Conservation (phyloP, 1,140 invertebrate genomes). For the Capitella teleta region DNA sequence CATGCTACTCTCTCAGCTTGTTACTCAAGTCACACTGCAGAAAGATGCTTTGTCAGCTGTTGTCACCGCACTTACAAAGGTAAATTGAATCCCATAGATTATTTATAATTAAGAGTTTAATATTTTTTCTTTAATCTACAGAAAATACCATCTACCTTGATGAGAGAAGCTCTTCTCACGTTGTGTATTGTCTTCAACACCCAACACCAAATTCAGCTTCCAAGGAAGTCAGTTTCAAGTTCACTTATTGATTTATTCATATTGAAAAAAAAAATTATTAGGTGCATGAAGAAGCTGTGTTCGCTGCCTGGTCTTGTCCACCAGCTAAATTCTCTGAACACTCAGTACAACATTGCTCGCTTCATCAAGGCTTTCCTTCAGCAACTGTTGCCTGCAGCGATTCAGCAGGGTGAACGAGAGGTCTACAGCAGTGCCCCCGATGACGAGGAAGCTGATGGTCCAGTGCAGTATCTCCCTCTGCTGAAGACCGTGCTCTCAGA, state of each 20-base stretch:
- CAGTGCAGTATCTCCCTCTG: not conserved
- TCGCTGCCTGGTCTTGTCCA: not conserved
- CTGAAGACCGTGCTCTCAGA: not conserved
- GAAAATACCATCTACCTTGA: too few species aligned
- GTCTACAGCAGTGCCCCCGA: not conserved
- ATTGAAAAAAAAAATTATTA: too few species aligned
- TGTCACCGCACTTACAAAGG: conserved; percentile 40
- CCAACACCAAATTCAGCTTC: too few species aligned
- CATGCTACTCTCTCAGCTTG: conserved; percentile 58
- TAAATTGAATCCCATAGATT: conserved; percentile 11
- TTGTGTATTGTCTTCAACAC: too few species aligned
- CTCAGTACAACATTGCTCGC: not conserved
- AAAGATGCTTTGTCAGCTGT: conserved; percentile 51
- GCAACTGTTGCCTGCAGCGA: not conserved
- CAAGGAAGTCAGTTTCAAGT: too few species aligned
- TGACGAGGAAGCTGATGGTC: not conserved
- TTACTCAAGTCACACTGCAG: conserved; percentile 54
- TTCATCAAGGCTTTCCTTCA: not conserved
- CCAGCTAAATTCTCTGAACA: not conserved
- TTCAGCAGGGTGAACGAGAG: not conserved
- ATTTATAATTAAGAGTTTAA: too few species aligned
- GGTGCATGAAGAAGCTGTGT: too few species aligned
- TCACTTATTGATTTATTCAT: too few species aligned
- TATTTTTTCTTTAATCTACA: too few species aligned
- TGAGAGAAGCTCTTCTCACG: too few species aligned